Evolutionary conservation across 1,140 invertebrate genomes (phyloP), one percentile per base, ranked within the genome.

Genomic region (Danaus plexippus): DNA sequence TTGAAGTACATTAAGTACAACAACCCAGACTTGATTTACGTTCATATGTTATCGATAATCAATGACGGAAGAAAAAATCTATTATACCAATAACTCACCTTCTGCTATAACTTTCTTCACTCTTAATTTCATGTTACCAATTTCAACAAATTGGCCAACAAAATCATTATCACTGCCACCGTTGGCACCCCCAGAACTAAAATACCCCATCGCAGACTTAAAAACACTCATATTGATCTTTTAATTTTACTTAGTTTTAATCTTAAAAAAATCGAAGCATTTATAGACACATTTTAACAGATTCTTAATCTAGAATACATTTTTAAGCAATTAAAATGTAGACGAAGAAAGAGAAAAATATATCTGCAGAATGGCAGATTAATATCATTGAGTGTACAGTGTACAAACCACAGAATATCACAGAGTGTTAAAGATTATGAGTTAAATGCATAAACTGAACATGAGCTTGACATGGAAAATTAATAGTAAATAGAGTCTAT

Each of bases 51-150:
- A 12, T 44, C 9, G 32, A 49, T 44, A 52, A 41, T 13, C 52
- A 52, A 47, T 44, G 42, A 46, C 32, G 9, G 15, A 47, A n/a
- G 12, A 46, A 51, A 6, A 13, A 52, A 45, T 18, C 50, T 53
- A 45, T 53, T 8, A 55, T 18, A 43, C 41, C 41, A 13, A 47
- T 56, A 44, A 63, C 88, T 87, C 88, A 97, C 97, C 96, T 94
- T 98, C 96, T 50, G 96, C 96, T 66, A 98, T 95, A 69, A 97
- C 92, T 88, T 92, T 92, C 85, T 94, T 96, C 48, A 97, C 94
- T 80, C 94, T 90, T 57, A 98, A 88, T 89, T 95, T 97, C 75
- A 96, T 93, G 79, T 93, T 94, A 65, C 92, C 95, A 66, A 98
- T 91, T 88, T 98, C 96, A 48, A 98, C 90, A 67, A 91, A 89